phyloP scores from a whole-genome alignment of 2,888 invertebrate species.

The Glyphotaelius pellucidus region DNA sequence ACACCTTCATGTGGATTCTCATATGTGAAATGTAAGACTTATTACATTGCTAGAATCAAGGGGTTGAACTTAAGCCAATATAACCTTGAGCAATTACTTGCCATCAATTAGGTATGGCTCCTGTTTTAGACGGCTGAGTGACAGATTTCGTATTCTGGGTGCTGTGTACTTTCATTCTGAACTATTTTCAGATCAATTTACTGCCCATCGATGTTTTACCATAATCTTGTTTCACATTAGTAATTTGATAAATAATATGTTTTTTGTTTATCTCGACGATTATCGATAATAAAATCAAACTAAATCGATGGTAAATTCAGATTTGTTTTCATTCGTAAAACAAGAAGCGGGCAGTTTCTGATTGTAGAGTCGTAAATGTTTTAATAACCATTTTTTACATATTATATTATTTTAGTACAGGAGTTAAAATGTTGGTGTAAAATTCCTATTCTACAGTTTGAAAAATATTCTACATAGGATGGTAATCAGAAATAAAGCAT shows the following conservation, averaged over 20 bases:
- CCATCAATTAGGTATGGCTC: slow-evolving; percentile 48
- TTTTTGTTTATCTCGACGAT: not conserved
- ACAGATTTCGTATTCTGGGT: slow-evolving; percentile 27
- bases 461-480: slow-evolving; percentile 20
- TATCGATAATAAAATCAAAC: not conserved
- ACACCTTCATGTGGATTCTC: not conserved
- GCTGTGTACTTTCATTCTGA: slow-evolving; percentile 13
- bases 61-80: slow-evolving; percentile 29
- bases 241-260: not conserved
- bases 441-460: slow-evolving; percentile 25
- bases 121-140: slow-evolving; percentile 53
- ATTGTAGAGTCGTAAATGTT: slow-evolving; percentile 61
- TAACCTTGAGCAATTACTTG: slow-evolving; percentile 50
- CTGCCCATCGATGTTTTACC: not conserved
- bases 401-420: slow-evolving; percentile 12
- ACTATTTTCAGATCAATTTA: slow-evolving; percentile 33
- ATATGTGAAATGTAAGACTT: not conserved
- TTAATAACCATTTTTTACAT: slow-evolving; percentile 24
- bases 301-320: not conserved
- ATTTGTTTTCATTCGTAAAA: not conserved
- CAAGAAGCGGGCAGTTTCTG: slow-evolving; percentile 55
- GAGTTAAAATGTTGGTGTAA: slow-evolving; percentile 12
- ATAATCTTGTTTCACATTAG: not conserved
- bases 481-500: slow-evolving; percentile 21
- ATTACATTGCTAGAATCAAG: slow-evolving; percentile 21